These are phyloP conservation scores for Gadopsis bispinosus DNA, from an alignment of 2,797 vertebrate species.

Conservation along the genomic window DNA sequence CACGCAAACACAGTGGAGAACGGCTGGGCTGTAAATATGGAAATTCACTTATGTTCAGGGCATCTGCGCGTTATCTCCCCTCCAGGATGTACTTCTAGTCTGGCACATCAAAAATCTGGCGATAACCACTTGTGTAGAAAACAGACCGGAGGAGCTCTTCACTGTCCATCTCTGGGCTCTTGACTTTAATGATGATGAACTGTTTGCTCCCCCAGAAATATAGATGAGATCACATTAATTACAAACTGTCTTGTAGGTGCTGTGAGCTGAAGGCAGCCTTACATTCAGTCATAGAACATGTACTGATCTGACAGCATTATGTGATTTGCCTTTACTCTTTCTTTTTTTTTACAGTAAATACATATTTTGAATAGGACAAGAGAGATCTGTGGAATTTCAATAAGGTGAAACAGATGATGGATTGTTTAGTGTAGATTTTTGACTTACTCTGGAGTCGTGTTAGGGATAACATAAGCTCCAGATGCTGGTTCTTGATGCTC, in stretches of 20 bases:
- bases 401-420: neutral
- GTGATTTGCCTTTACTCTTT: neutral
- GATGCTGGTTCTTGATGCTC: neutral
- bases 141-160: slow-evolving; percentile 6
- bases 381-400: neutral
- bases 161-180: neutral
- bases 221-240: slow-evolving; percentile 9
- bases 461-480: neutral
- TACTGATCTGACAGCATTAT: neutral
- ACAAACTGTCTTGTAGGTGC: slow-evolving; percentile 1
- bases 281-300: neutral
- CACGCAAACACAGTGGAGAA: too few species aligned
- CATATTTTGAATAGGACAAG: neutral
- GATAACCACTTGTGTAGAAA: slow-evolving; percentile 1
- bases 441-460: neutral
- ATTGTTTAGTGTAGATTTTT: neutral
- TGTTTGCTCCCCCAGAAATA: neutral
- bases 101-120: neutral
- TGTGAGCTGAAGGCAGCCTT: neutral
- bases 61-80: neutral
- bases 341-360: neutral
- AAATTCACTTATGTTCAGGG: slow-evolving; percentile 11
- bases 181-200: slow-evolving; percentile 8
- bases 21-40: neutral
- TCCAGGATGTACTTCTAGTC: neutral